These are phyloP conservation scores for Nasonia oneida DNA, from an alignment of 2,888 invertebrate genomes.

Conservation along the genomic window DNA sequence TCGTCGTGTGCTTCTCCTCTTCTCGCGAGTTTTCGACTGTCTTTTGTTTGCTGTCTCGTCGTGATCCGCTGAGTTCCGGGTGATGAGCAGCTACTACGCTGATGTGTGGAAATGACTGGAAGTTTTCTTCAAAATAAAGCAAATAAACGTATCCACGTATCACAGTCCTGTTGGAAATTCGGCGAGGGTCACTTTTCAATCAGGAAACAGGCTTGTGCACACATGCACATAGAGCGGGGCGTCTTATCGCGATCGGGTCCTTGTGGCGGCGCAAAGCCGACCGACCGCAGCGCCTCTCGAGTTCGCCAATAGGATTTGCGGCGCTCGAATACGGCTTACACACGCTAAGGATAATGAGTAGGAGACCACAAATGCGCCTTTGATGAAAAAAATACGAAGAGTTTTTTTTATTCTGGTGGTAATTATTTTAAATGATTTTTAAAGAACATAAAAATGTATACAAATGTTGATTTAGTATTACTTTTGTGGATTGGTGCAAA, in stretches of 20 bases:
- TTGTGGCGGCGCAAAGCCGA: constrained; percentile 23
- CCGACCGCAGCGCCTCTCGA: constrained; percentile 10
- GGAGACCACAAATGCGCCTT: background rate
- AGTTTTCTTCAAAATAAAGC: no score
- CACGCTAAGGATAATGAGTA: constrained; percentile 27
- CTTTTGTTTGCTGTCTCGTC: background rate
- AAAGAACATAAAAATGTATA: no score
- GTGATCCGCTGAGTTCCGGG: background rate
- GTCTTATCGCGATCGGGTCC: constrained; percentile 51
- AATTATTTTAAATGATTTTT: no score
- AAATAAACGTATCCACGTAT: no score
- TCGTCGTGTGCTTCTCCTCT: background rate
- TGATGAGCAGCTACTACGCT: background rate
- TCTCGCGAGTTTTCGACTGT: background rate
- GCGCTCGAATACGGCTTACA: constrained; percentile 30
- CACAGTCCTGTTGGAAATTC: background rate
- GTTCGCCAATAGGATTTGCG: constrained; percentile 45
- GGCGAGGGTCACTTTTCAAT: constrained; percentile 29
- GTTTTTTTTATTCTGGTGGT: no score
- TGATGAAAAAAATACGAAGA: background rate
- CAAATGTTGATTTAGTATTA: no score
- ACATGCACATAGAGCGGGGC: no score
- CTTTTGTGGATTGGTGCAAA: no score
- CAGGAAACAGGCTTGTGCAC: background rate
- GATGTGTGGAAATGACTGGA: no score